Evolutionary conservation across 2,797 vertebrate species (phyloP), one percentile per base, ranked within the genome.

Genomic region (Muraenolepis orangiensis): DNA sequence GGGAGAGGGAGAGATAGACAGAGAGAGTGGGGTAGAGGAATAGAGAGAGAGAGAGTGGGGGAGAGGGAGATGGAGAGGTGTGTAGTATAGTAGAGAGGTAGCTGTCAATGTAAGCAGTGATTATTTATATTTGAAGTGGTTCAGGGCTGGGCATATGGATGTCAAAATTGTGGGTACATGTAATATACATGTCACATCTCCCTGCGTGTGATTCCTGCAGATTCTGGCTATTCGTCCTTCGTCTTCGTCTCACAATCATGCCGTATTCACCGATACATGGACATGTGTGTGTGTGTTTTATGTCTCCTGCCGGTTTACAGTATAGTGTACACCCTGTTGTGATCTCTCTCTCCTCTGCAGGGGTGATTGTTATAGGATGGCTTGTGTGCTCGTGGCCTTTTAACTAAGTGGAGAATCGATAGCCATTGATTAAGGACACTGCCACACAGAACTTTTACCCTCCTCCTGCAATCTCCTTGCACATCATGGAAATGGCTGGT

Each of bases 361-460:
- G 71, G 79, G 82, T 31, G 67, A 18, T 34, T 18, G 38, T n/a
- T 6, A n/a, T n/a, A 12, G 81, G 75, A n/a, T n/a, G n/a, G 80
- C 46, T 81, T 74, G 80, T 76, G 74, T 78, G 78, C 82, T 73
- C 6, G 70, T 10, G 5, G 67, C 68, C 73, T 81, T 77, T 81
- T 78, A 90, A 87, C 91, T 89, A 88, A 89, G 85, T 85, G 82
- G 74, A 38, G 70, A 87, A 91, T 93, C 91, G 51, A 92, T 92
- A 76, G 32, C 20, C 81, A 90, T 90, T 83, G 90, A 92, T 90
- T 80, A 74, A 76, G 36, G 34, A 70, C 76, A 77, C 80, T 77
- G 78, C 73, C 81, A 82, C 79, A 72, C 81, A 78, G 83, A 82
- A 66, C 42, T 73, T 69, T 32, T 3, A 20, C 51, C 74, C 68